Evolutionary conservation across 1,140 invertebrate genomes (phyloP).

Genomic region (Campoletis sonorensis): DNA sequence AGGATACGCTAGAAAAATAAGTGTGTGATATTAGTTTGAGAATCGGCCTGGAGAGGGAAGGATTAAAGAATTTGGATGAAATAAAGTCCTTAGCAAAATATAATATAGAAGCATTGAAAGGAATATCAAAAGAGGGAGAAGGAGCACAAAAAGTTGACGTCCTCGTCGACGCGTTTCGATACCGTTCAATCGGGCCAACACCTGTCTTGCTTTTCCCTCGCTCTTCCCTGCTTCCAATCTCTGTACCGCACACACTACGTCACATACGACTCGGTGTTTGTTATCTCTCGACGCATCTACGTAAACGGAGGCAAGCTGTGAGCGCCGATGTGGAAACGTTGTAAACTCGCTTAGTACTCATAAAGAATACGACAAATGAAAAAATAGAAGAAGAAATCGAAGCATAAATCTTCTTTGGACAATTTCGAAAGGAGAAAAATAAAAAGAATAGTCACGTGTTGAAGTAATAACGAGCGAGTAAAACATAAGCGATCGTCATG

Average conservation of each 20-base stretch:
- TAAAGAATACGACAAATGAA: slow-evolving; percentile 19
- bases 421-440: slow-evolving; percentile 4
- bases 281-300: slow-evolving; percentile 25
- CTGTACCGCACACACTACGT: background rate
- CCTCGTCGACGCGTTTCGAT: slow-evolving; percentile 10
- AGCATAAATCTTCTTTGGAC: background rate
- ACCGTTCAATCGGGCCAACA: slow-evolving; percentile 10
- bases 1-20: no score
- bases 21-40: no score
- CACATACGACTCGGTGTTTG: background rate
- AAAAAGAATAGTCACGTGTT: slow-evolving; percentile 5
- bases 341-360: background rate
- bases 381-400: background rate
- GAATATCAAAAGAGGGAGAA: background rate
- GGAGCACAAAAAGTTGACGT: background rate
- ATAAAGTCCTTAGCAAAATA: background rate
- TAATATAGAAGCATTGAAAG: background rate
- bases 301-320: slow-evolving; percentile 10
- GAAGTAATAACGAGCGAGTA: background rate
- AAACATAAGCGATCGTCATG: slow-evolving; percentile 59
- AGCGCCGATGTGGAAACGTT: background rate
- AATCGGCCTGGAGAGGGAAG: background rate
- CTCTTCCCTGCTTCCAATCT: background rate
- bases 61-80: background rate
- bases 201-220: background rate